These are phyloP conservation scores for Cassiopea andromeda DNA, from an alignment of 30 jellyfish, hydroid and myxozoan species.

Conservation along the genomic window DNA sequence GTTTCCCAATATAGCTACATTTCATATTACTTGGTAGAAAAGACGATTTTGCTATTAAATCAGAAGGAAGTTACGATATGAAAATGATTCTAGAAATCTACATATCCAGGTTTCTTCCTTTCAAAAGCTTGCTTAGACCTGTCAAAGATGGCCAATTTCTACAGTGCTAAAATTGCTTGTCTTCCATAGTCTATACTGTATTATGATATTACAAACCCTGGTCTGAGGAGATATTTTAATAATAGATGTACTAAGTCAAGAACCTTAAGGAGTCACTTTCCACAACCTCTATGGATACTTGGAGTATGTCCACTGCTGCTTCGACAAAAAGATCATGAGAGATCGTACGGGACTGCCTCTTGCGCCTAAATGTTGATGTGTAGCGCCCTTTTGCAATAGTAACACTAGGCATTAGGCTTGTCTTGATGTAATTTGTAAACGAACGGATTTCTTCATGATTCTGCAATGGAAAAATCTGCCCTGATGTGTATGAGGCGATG, in stretches of 20 bases:
- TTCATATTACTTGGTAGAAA: too few relatives aligned
- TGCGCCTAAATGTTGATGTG: slow-evolving; percentile 8
- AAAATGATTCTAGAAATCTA: too few relatives aligned
- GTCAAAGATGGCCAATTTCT: too few relatives aligned
- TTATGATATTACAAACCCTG: too few relatives aligned
- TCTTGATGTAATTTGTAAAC: slow-evolving; percentile 51
- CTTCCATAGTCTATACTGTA: too few relatives aligned
- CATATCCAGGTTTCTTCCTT: too few relatives aligned
- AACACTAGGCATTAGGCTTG: slow-evolving; percentile 49
- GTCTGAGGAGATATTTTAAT: too few relatives aligned
- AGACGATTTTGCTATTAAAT: too few relatives aligned
- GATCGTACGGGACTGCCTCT: slow-evolving; percentile 15
- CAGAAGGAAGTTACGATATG: too few relatives aligned
- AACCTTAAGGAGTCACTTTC: slow-evolving; percentile 25
- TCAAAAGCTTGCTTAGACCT: too few relatives aligned
- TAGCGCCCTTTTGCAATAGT: slow-evolving; percentile 66
- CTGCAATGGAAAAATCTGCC: slow-evolving; percentile 59
- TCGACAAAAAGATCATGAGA: slow-evolving; percentile 36
- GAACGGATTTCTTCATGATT: slow-evolving; percentile 42
- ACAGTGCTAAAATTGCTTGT: too few relatives aligned
- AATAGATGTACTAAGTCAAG: background rate
- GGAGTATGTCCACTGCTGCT: slow-evolving; percentile 34
- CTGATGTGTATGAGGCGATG: slow-evolving; percentile 82
- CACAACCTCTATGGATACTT: slow-evolving; percentile 37
- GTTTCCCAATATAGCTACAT: too few relatives aligned